Evolutionary conservation across 2,113 vertebrate species (phyloP).

Genomic region (Cygnus atratus): DNA sequence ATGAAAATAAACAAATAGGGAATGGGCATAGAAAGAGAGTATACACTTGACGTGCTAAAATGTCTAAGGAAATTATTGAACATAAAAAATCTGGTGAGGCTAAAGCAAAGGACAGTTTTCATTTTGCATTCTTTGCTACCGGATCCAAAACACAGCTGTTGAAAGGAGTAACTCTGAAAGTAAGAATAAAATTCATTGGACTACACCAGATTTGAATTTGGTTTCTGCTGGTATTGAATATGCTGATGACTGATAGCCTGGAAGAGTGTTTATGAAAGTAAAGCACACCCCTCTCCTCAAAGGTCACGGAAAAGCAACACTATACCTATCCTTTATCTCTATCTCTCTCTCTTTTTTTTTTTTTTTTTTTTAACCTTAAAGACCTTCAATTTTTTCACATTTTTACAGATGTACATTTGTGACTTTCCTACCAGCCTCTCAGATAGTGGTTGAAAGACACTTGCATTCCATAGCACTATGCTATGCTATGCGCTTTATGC

Average conservation of each 20-base stretch:
- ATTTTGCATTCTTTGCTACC: not conserved
- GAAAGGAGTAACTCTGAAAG: not conserved
- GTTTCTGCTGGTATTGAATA: not conserved
- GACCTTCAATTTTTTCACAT: not conserved
- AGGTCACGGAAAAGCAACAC: not conserved
- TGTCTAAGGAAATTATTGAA: not conserved
- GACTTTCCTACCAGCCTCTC: not conserved
- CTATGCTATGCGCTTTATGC: not conserved
- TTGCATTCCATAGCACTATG: rapidly evolving
- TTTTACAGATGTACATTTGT: not conserved
- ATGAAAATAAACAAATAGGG: not conserved
- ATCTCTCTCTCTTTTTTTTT: not conserved
- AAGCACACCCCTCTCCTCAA: not conserved
- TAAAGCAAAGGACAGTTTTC: not conserved
- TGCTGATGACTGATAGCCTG: not conserved
- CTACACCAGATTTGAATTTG: not conserved
- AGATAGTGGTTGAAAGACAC: not conserved
- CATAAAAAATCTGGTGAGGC: not conserved
- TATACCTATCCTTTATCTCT: not conserved
- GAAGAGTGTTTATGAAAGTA: not conserved
- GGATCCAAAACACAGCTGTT: not conserved
- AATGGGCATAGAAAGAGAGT: not conserved
- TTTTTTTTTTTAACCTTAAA: not conserved
- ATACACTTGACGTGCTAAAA: not conserved
- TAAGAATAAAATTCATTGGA: not conserved